Conservation (phyloP, 2,888 invertebrate species). For the Amaurobius ferox region DNA sequence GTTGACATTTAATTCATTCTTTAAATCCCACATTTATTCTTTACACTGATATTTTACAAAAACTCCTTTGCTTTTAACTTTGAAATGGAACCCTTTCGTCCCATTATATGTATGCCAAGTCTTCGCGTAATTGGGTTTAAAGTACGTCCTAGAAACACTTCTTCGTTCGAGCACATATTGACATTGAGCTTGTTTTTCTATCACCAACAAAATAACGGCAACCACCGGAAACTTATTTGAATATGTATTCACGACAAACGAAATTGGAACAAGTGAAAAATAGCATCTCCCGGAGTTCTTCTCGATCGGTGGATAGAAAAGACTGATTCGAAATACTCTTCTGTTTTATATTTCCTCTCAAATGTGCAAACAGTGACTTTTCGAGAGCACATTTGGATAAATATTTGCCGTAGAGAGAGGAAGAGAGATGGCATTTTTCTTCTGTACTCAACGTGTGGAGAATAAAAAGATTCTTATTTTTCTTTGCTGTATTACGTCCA, state of each 20-base stretch:
- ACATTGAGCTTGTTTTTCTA: not conserved
- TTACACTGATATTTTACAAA: too few relatives aligned
- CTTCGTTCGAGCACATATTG: not conserved
- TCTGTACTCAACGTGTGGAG: not conserved
- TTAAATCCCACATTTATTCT: too few relatives aligned
- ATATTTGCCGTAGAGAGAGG: not conserved
- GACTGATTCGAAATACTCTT: too few relatives aligned
- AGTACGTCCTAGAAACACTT: not conserved
- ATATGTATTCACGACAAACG: not conserved
- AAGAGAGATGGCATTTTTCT: not conserved
- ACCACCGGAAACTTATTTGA: slow-evolving; percentile 4
- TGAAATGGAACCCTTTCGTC: too few relatives aligned
- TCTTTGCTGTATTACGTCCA: too few relatives aligned
- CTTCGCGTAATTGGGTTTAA: not conserved
- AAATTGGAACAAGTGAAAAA: not conserved
- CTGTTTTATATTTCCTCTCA: not conserved
- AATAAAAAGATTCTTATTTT: not conserved
- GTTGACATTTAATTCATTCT: too few relatives aligned
- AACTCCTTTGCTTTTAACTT: too few relatives aligned
- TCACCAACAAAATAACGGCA: not conserved
- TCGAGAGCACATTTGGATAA: not conserved
- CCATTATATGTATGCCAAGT: not conserved
- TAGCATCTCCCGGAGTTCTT: not conserved
- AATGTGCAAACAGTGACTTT: slow-evolving; percentile 10
- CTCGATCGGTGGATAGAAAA: not conserved